Base-by-base conservation (phyloP, 2,888 invertebrate genomes). In the Psylliodes chrysocephalus region DNA sequence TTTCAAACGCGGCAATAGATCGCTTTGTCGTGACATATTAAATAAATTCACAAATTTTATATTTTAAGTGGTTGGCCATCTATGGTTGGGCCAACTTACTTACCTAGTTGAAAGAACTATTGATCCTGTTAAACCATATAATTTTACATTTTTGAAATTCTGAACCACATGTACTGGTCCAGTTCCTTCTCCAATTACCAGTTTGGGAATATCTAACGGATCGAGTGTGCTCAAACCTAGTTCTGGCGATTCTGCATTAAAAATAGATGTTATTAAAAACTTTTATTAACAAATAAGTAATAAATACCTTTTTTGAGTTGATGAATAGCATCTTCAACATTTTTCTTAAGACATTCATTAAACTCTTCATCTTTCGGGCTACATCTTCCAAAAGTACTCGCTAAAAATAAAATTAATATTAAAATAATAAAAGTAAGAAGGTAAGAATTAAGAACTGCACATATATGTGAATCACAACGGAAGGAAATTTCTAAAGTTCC, bases 141-240 rank as follows among this genome's bases (percentile, higher is more conserved):
- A 81, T 71, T 87, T 85, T 64, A 91, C 85, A 77, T 91, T 87
- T 72, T 83, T 85, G 78, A 90, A 90, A 74, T 86, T 85, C 81
- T 91, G 92, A 10, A 85, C 83, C 51, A 91, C 84, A 72, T 85
- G 85, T 7, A 91, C 90, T 0, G 91, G 88, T 15, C 85, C 83
- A 0, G 83, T 83, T 28, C 89, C 88, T 14, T 78, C 79, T 1
- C 83, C 84, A 33, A 85, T 83, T 10, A 74, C 71, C 44, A 85
- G 68, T 22, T 75, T 77, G 1, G 81, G 78, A 12, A 85, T 78
- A 10, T 75, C 69, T 10, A 85, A 62, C 0, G 85, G 85, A 15
- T 85, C 85, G 8, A 84, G 49, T 0, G 81, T 78, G 5, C 75
- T 60, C 46, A 84, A 72, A 61, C 77, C 79, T 7, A 84, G 74